Base-by-base conservation (phyloP, 2,888 invertebrate species). In the Merodon equestris region DNA sequence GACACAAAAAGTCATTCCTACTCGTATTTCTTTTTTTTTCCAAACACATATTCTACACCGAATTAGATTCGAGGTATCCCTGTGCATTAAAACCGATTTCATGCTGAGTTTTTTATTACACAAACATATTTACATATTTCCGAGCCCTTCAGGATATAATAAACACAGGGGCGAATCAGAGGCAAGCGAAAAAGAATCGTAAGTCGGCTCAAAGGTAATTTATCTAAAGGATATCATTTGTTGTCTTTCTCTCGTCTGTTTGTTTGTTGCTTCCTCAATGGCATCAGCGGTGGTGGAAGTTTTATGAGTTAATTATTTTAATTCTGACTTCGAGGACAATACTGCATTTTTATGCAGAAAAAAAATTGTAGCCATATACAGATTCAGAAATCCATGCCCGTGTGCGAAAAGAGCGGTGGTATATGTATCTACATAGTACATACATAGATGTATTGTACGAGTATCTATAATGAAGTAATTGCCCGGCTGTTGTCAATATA, bases 41-140 rank as follows among this genome's bases (percentile, higher is more conserved):
- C 14, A 14, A 10, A 40, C 47, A 47, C 48, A 27, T 57, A 57
- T 67, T 50, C 50, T 42, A 58, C 56, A 42, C 18, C 44, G 56
- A 63, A 57, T 51, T 50, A 57, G 50, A 63, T 57, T 45, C 50
- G 36, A 19, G 36, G 56, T 51, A 51, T 51, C 63, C 56, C 27
- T 57, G 56, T 51, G 40, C 44, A 63, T 63, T 60, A 53, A 50
- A 58, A 66, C 51, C 47, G 74, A 74, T 74, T 81, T 81, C 81
- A 81, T 73, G 81, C 74, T 74, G 81, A 45, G 70, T 73, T 81
- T 81, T 81, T 81, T 81, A 81, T 81, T 81, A 74, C 66, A 40
- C 60, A 63, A 74, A 81, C 70, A 81, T 66, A 81, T 81, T 81
- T 64, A 81, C 81, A 81, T 74, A 81, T 57, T 70, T 45, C 51